Conservation (phyloP, 2,113 vertebrate genomes). For the Alethe castanea region DNA sequence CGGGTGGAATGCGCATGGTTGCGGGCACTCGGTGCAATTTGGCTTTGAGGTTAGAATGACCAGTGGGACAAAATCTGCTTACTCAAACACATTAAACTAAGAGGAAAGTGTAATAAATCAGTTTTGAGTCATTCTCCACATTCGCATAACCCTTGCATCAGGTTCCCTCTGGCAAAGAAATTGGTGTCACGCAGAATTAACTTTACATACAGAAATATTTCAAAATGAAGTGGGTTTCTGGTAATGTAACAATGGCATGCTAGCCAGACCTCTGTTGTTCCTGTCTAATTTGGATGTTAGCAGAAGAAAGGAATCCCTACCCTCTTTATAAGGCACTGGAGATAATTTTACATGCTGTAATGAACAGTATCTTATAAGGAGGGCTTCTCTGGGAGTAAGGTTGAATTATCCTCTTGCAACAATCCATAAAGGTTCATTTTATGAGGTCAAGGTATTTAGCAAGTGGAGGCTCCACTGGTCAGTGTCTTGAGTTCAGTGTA, state of each 20-base stretch:
- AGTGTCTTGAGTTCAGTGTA: background rate
- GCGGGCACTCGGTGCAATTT: background rate
- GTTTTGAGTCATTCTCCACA: conserved; percentile 16
- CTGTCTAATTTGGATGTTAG: conserved; percentile 31
- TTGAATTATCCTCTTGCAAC: background rate
- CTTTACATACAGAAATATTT: conserved; percentile 2
- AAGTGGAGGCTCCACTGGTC: conserved; percentile 16
- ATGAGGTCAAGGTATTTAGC: background rate
- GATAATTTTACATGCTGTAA: conserved; percentile 55
- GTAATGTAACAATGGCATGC: background rate
- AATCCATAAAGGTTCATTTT: background rate
- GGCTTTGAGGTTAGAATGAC: conserved; percentile 62
- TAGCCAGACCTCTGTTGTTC: background rate
- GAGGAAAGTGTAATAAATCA: background rate
- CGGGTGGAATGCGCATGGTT: conserved; percentile 31
- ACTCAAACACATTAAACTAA: conserved; percentile 1
- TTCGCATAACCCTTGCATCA: background rate
- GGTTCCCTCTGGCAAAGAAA: conserved; percentile 16
- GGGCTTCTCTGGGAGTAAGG: conserved; percentile 36
- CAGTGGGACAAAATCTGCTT: conserved; percentile 65
- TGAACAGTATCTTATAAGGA: conserved; percentile 62
- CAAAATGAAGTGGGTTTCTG: background rate
- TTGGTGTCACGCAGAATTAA: conserved; percentile 4
- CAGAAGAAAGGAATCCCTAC: conserved; percentile 13
- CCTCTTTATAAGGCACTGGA: conserved; percentile 64